Base-by-base conservation (phyloP, 2,888 invertebrate species). In the Petrophora chlorosata region DNA sequence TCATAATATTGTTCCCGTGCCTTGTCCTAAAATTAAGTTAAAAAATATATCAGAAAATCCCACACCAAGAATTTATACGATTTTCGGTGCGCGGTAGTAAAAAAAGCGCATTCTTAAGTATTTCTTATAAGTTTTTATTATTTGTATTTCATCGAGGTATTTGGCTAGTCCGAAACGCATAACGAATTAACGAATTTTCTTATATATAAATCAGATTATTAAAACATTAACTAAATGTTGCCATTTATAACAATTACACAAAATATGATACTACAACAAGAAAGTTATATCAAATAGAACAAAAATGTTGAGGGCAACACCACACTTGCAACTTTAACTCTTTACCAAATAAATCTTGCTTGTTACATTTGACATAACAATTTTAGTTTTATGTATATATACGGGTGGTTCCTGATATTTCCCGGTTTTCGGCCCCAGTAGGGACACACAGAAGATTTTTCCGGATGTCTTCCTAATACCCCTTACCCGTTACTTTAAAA, bases 81-180 rank as follows among this genome's bases (percentile, higher is more conserved):
- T 62, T 72, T 78, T 71, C 73, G 74, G 72, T 82, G 79, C 79
- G 85, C 78, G 79, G 79, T 67, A 61, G 50, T 43, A 49, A 54
- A 61, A 59, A 59, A 49, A 56, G 5, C 55, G 58, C 57, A 59
- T 56, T 46, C 58, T 60, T 56, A 56, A 38, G 14, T 49, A 51
- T 38, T 49, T 52, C 10, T 46, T 34, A 53, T 56, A 35, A 25
- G 22, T 38, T 62, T 64, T 63, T 70, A 65, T 61, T 67, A 55
- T 66, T 70, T 68, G 63, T 64, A 70, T 67, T 61, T 67, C 66
- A 62, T 72, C 56, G 48, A 70, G 81, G 82, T 79, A 73, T 69
- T 78, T 83, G 85, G 67, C 75, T 86, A 84, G 85, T 85, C 84
- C 85, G 86, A 81, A 72, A 60, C 35, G 56, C 57, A 65, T 23